Conservation (phyloP, 1,140 invertebrate genomes). For the Euschistus heros region DNA sequence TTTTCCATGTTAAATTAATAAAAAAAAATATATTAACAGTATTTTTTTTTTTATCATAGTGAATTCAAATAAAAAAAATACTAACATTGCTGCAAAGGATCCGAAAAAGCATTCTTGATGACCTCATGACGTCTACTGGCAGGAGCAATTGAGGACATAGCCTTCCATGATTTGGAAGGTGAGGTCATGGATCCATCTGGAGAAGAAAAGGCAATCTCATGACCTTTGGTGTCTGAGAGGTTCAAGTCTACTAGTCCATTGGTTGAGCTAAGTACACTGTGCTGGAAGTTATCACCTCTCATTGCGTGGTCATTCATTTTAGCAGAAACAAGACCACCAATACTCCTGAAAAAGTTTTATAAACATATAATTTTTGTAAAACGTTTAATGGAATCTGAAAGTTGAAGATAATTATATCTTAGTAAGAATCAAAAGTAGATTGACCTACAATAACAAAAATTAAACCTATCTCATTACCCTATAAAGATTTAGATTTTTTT, state of each 20-base stretch:
- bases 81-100: background rate
- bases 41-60: background rate
- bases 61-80: background rate
- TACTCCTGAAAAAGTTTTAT: background rate
- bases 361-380: background rate
- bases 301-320: background rate
- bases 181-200: conserved; percentile 5
- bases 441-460: too few relatives aligned
- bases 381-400: too few relatives aligned
- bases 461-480: too few relatives aligned
- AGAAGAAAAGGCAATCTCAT: background rate
- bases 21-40: background rate
- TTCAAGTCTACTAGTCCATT: background rate
- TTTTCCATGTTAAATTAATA: background rate
- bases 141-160: background rate
- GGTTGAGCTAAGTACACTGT: background rate
- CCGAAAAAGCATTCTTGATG: background rate
- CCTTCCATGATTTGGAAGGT: conserved; percentile 4
- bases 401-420: too few relatives aligned
- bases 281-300: background rate
- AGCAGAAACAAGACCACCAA: background rate
- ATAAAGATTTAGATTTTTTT: too few relatives aligned
- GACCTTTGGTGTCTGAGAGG: background rate
- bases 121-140: background rate
- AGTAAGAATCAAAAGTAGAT: too few relatives aligned